phyloP scores from a whole-genome alignment of 2,888 invertebrate species.

The Ochlodes sylvanus region DNA sequence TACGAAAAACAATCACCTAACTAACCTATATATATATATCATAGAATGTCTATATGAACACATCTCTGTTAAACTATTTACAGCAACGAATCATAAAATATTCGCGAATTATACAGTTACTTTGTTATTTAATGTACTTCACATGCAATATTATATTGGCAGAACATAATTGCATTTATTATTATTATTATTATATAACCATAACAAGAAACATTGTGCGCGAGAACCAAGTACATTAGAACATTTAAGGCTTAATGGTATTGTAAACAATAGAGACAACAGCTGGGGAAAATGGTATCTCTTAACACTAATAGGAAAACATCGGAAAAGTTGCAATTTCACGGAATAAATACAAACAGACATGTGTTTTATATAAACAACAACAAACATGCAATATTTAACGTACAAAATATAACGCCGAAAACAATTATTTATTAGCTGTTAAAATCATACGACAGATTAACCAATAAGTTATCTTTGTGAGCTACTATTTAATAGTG shows the following conservation, averaged over 20 bases:
- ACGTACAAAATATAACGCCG: constrained; percentile 32
- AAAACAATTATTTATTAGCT: constrained; percentile 31
- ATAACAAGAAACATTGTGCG: constrained; percentile 35
- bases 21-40: constrained; percentile 62
- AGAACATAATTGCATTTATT: constrained; percentile 23
- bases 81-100: constrained; percentile 34
- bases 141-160: constrained; percentile 35
- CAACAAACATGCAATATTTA: constrained; percentile 32
- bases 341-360: constrained; percentile 32
- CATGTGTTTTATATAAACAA: constrained; percentile 30
- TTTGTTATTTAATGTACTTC: constrained; percentile 18
- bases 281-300: constrained; percentile 27
- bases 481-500: constrained; percentile 22
- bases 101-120: constrained; percentile 21
- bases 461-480: constrained; percentile 19
- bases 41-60: constrained; percentile 66
- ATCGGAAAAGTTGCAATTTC: constrained; percentile 32
- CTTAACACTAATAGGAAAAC: constrained; percentile 34
- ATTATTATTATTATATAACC: constrained; percentile 7
- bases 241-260: constrained; percentile 24
- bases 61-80: constrained; percentile 42
- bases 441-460: constrained; percentile 21
- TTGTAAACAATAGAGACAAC: constrained; percentile 22
- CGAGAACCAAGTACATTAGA: constrained; percentile 30
- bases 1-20: constrained; percentile 41